Evolutionary conservation across 2,797 vertebrate genomes (phyloP).

Genomic region (Rallus crepitans): DNA sequence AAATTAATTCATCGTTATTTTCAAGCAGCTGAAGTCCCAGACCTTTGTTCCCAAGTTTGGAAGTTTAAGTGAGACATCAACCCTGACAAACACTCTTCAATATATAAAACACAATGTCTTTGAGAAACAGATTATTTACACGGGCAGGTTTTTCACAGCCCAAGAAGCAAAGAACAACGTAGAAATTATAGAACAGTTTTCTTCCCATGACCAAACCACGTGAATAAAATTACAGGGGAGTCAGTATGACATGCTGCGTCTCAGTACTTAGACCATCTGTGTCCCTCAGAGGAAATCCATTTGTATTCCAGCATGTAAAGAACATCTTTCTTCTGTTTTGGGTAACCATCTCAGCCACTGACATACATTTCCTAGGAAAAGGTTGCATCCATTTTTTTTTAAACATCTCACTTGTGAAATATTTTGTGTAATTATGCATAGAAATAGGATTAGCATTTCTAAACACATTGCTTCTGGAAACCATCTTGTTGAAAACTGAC

Average conservation of each 20-base stretch:
- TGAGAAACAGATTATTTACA: background rate
- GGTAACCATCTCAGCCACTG: constrained; percentile 22
- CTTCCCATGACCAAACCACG: background rate
- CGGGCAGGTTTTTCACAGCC: background rate
- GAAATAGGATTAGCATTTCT: constrained; percentile 12
- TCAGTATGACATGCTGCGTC: background rate
- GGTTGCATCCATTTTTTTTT: constrained; percentile 34
- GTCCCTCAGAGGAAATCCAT: background rate
- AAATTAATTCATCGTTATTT: background rate
- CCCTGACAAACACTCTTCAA: background rate
- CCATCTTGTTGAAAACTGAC: background rate
- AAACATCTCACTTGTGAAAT: constrained; percentile 37
- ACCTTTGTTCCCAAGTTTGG: background rate
- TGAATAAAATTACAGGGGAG: background rate
- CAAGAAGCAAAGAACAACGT: background rate
- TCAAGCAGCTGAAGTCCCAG: background rate
- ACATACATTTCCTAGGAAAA: constrained; percentile 42
- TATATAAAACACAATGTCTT: background rate
- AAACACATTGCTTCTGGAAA: background rate
- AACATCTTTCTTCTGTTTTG: constrained; percentile 60
- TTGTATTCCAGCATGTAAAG: constrained; percentile 10
- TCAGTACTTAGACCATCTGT: constrained; percentile 4
- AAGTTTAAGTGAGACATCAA: background rate
- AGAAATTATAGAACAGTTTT: background rate
- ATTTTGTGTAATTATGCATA: constrained; percentile 1